Conservation (phyloP, 2,888 invertebrate genomes). For the Tetheella fluctuosa region DNA sequence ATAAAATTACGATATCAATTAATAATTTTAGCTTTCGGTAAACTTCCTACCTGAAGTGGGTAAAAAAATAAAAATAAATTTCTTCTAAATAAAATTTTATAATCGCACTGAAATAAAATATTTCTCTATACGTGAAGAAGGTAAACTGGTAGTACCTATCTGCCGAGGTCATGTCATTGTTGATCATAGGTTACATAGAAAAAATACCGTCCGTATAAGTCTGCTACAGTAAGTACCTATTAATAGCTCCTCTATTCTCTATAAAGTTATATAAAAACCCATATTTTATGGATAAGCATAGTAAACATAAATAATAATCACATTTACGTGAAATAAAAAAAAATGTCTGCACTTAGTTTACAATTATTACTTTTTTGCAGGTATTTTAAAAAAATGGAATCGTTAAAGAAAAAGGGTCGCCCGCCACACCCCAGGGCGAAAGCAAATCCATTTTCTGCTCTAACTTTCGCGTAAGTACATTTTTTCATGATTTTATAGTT, state of each 20-base stretch:
- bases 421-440: slow-evolving; percentile 86
- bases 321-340: too few relatives aligned
- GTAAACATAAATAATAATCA: too few relatives aligned
- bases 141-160: background rate
- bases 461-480: slow-evolving; percentile 87
- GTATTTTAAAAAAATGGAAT: slow-evolving; percentile 74
- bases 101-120: slow-evolving; percentile 21
- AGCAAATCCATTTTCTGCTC: slow-evolving; percentile 87
- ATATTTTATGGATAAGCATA: too few relatives aligned
- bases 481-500: background rate
- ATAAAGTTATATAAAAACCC: background rate
- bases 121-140: background rate
- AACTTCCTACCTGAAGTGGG: background rate
- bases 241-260: background rate
- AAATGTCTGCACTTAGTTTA: too few relatives aligned
- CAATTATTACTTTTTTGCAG: slow-evolving; percentile 22
- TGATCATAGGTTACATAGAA: slow-evolving; percentile 27
- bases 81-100: slow-evolving; percentile 5
- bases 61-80: slow-evolving; percentile 14
- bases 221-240: slow-evolving; percentile 36
- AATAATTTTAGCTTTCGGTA: background rate
- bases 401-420: slow-evolving; percentile 79
- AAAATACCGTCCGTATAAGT: slow-evolving; percentile 26
- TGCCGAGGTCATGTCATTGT: slow-evolving; percentile 30
- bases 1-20: too few relatives aligned